Conservation (phyloP, 2,888 invertebrate genomes). For the Dinocampus coccinellae region DNA sequence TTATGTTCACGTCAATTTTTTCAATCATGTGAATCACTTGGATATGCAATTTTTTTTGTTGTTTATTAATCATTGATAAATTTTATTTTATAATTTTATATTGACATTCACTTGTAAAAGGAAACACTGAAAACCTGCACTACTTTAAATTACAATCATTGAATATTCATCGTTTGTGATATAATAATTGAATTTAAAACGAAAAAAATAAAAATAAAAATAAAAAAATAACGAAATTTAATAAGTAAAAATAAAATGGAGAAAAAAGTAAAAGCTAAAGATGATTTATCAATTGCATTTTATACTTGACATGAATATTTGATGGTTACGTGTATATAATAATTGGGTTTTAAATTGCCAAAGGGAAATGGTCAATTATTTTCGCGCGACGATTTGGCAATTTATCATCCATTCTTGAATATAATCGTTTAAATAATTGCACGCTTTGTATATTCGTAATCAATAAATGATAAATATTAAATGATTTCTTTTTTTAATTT, state of each 20-base stretch:
- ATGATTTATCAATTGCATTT: not conserved
- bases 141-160: no score
- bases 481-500: not conserved
- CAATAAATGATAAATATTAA: not conserved
- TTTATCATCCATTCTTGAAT: not conserved
- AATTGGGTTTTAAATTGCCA: not conserved
- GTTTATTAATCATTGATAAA: no score
- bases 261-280: not conserved
- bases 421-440: not conserved
- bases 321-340: not conserved
- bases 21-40: no score
- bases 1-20: no score
- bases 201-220: not conserved
- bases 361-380: not conserved
- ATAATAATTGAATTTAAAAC: no score
- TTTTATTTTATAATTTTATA: no score
- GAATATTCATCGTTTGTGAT: not conserved
- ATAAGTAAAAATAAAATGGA: not conserved
- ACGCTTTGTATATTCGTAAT: not conserved
- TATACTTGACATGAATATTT: not conserved
- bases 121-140: no score
- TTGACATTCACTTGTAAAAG: no score
- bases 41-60: no score
- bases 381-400: not conserved
- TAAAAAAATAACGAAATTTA: no score